Conservation (phyloP, 2,797 vertebrate species). For the Fistularia tabacaria region DNA sequence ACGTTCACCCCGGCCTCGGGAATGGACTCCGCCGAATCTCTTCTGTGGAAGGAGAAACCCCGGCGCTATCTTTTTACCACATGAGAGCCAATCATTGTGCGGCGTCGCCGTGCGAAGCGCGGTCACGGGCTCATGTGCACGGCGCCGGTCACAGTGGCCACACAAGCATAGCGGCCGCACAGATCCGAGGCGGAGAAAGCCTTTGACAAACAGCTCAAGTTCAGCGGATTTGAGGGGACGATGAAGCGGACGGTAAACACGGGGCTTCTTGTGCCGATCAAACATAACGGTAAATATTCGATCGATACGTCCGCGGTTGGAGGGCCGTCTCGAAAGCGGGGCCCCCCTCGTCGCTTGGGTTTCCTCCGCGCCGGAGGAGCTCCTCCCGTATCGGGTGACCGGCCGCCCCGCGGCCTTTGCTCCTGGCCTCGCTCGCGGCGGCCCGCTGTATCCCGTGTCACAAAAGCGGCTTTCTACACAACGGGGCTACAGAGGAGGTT, state of each 20-base stretch:
- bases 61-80: conserved; percentile 50
- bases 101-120: conserved; percentile 45
- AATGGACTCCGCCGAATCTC: conserved; percentile 54
- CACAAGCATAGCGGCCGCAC: conserved; percentile 45
- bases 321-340: too few relatives aligned
- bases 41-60: conserved; percentile 45
- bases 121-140: conserved; percentile 42
- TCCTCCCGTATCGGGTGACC: conserved; percentile 74
- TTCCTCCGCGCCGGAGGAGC: conserved; percentile 66
- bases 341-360: conserved; percentile 61
- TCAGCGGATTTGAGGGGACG: conserved; percentile 65
- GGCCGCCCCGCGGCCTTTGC: conserved; percentile 68
- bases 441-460: conserved; percentile 75
- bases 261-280: background rate
- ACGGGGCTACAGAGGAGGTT: conserved; percentile 73
- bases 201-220: conserved; percentile 67
- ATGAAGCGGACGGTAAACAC: conserved; percentile 56
- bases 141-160: conserved; percentile 47
- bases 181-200: conserved; percentile 57
- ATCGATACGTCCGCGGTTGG: too few relatives aligned
- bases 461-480: conserved; percentile 79
- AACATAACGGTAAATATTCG: too few relatives aligned
- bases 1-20: conserved; percentile 26
- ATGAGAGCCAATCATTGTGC: conserved; percentile 60
- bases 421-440: conserved; percentile 58